phyloP scores from a whole-genome alignment of 2,888 invertebrate genomes.

The Pristionchus exspectatus region DNA sequence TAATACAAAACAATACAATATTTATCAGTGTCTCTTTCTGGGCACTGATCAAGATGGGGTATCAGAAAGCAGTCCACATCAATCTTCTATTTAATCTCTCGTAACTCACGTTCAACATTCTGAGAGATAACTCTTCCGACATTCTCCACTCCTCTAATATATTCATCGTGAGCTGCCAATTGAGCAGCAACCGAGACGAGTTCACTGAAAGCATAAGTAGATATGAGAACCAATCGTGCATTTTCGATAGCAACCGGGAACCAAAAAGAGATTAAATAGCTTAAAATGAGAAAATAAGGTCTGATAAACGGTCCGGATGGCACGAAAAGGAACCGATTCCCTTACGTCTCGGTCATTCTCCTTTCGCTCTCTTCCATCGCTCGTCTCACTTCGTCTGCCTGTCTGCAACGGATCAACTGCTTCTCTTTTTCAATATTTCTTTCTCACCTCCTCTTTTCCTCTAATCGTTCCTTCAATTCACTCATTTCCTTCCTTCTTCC shows the following conservation, averaged over 20 bases:
- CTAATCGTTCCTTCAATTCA: background rate
- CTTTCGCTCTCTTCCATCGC: slow-evolving; percentile 22
- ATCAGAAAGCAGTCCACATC: too few relatives aligned
- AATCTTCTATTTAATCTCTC: background rate
- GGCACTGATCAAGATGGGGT: too few relatives aligned
- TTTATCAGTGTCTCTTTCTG: too few relatives aligned
- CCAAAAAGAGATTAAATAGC: too few relatives aligned
- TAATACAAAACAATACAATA: too few relatives aligned
- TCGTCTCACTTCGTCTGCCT: background rate
- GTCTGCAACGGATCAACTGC: background rate
- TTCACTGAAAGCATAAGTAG: background rate
- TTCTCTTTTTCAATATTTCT: background rate
- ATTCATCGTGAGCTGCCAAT: slow-evolving; percentile 49
- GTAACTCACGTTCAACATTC: slow-evolving; percentile 42
- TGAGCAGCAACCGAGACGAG: slow-evolving; percentile 16
- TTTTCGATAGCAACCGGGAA: too few relatives aligned
- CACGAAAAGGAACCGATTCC: background rate
- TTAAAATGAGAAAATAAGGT: too few relatives aligned
- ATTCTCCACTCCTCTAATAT: background rate
- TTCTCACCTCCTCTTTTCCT: slow-evolving; percentile 11
- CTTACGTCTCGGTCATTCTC: slow-evolving; percentile 14
- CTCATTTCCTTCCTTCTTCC: background rate
- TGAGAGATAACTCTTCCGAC: slow-evolving; percentile 2
- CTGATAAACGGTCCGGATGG: too few relatives aligned
- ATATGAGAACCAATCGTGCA: too few relatives aligned